Percentiles rank a stretch among this genome's conserved stretches.
Evolutionary conservation across 2,888 invertebrate genomes (phyloP).

Genomic region (Alloscopus bannaensis): DNA sequence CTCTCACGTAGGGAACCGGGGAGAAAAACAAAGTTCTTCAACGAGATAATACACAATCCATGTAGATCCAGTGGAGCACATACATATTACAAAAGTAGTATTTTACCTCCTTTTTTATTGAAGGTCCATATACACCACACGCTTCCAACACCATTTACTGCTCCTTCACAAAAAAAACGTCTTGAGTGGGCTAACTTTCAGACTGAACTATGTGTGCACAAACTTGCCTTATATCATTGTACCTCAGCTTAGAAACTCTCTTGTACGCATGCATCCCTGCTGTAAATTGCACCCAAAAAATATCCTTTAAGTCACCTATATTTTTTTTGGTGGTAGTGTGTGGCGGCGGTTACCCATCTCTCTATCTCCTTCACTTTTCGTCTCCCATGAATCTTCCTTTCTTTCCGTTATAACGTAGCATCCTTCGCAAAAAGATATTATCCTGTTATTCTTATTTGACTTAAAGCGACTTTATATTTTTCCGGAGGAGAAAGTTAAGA

Average conservation of each 20-base stretch:
- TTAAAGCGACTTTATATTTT: constrained; percentile 32
- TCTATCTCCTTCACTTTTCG: not conserved
- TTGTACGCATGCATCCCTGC: not conserved
- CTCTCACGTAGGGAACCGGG: not conserved
- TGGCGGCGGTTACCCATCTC: constrained; percentile 3
- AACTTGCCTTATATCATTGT: too few relatives aligned
- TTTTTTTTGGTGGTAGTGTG: not conserved
- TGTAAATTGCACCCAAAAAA: constrained; percentile 3
- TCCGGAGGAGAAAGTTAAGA: not conserved
- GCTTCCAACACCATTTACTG: constrained; percentile 15
- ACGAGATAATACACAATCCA: not conserved
- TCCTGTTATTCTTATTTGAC: constrained; percentile 44
- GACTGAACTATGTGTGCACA: not conserved
- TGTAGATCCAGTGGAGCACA: too few relatives aligned
- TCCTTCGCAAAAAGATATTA: constrained; percentile 29
- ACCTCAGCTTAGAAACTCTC: too few relatives aligned
- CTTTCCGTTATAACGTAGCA: not conserved
- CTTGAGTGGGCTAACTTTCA: not conserved
- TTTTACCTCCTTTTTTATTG: not conserved
- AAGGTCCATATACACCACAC: not conserved
- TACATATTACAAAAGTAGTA: too few relatives aligned
- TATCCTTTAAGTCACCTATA: not conserved
- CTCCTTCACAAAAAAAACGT: constrained; percentile 2
- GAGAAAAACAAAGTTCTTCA: too few relatives aligned
- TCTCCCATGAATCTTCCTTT: not conserved